Evolutionary conservation across 2,113 vertebrate species (phyloP).

Genomic region (Polyodon spathula): DNA sequence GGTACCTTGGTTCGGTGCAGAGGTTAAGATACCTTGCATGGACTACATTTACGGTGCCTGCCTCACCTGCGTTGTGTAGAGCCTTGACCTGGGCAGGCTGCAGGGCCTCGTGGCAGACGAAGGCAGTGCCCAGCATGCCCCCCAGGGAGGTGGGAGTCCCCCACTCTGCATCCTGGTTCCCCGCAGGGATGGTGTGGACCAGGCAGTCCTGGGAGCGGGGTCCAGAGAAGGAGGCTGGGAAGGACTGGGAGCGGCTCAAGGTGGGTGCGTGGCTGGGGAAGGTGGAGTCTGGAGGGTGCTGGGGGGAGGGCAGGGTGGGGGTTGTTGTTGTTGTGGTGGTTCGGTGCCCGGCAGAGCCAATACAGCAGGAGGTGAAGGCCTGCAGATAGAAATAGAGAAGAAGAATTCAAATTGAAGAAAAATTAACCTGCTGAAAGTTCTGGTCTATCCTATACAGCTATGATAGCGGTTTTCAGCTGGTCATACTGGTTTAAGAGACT

Average conservation of each 20-base stretch:
- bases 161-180: constrained; percentile 88
- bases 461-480: too few species aligned
- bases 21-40: too few species aligned
- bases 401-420: background rate
- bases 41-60: too few species aligned
- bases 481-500: too few species aligned
- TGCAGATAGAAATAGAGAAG: constrained; percentile 26
- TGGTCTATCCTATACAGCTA: too few species aligned
- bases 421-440: too few species aligned
- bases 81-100: constrained; percentile 58
- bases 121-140: constrained; percentile 78
- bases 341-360: constrained; percentile 87
- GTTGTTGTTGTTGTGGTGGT: constrained; percentile 66
- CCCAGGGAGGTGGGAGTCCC: constrained; percentile 90
- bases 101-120: constrained; percentile 86
- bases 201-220: constrained; percentile 49
- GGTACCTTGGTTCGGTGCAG: too few species aligned
- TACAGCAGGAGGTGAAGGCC: constrained; percentile 95
- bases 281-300: constrained; percentile 42
- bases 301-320: constrained; percentile 32
- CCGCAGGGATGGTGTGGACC: constrained; percentile 74
- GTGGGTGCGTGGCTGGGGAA: constrained; percentile 47
- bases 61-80: constrained; percentile 62
- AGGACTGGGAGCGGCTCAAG: constrained; percentile 80
- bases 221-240: constrained; percentile 54